Evolutionary conservation across 2,888 invertebrate species (phyloP).

Genomic region (Julus scandinavius): DNA sequence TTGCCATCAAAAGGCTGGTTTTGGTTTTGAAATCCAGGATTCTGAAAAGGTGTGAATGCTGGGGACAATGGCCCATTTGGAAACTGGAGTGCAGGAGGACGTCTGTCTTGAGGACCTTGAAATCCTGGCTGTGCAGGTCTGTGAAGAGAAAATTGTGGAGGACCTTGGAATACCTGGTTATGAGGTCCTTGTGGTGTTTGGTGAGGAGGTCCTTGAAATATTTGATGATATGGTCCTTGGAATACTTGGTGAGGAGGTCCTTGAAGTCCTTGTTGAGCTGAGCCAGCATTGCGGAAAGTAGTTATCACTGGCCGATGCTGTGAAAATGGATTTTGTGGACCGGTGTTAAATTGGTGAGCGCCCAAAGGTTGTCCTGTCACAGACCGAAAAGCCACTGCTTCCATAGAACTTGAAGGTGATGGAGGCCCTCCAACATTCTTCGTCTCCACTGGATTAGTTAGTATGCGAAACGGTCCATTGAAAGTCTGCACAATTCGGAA

Average conservation of each 20-base stretch:
- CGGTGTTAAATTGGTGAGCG: not conserved
- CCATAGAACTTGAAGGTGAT: not conserved
- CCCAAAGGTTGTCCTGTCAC: not conserved
- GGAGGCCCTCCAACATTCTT: not conserved
- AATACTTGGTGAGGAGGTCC: not conserved
- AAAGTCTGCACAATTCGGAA: slow-evolving; percentile 6
- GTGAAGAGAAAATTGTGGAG: not conserved
- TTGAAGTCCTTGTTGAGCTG: not conserved
- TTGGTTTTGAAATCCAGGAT: not conserved
- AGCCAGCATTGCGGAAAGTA: not conserved
- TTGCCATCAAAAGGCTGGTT: not conserved
- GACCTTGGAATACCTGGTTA: not conserved
- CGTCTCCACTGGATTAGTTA: not conserved
- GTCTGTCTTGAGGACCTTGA: not conserved
- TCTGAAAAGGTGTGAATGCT: not conserved
- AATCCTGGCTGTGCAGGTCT: not conserved
- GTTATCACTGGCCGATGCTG: not conserved
- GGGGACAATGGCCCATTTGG: not conserved
- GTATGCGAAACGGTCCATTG: not conserved
- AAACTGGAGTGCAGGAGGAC: not conserved
- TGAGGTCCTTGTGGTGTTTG: not conserved
- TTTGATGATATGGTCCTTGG: not conserved
- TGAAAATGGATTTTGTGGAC: not conserved
- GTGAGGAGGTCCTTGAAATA: not conserved
- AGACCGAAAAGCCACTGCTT: not conserved